Base-by-base conservation (phyloP, 2,888 invertebrate genomes). In the Capitulum mitella region DNA sequence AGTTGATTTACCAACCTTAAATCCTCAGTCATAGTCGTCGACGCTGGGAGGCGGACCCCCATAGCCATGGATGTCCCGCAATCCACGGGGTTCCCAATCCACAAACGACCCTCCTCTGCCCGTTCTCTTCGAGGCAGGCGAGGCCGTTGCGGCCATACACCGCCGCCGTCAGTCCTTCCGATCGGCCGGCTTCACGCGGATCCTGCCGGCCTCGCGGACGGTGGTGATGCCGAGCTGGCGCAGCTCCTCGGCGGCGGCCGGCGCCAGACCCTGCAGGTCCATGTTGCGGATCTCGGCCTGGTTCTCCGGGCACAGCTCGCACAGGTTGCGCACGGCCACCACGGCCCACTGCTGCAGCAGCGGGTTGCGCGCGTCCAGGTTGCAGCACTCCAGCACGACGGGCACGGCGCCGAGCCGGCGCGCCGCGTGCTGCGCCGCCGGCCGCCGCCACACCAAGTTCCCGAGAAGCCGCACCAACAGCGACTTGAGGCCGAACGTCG, bases 331-430 rank as follows among this genome's bases (percentile, higher is more conserved):
- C 37, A 70, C 40, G 26, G 70, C 70, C 40, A 29, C 22, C 37
- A 70, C 70, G 10, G 70, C 70, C 70, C 70, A 70, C 70, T 70
- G 70, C 70, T 70, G 70, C 70, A 70, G 70, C 40, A 70, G 37
- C 40, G 70, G 70, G 40, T 70, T 70, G 8, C 70, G 37, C 29
- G 70, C 70, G 70, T 70, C 70, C 70, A 70, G 70, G 70, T 70
- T 70, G 40, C 70, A 70, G 40, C 70, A 70, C 70, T 70, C 70
- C 26, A 70, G 70, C 37, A 70, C 40, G 16, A 40, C 40, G 22
- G 70, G 70, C 22, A 70, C 34, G 70, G 26, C 70, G 22, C 37
- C 22, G 8, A 37, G 37, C 26, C 40, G 70, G 37, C 70, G 70
- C 37, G 70, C 70, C 1, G 70, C 70, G 37, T 70, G 70, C 70